A percentile compares a stretch with the other conserved stretches of the same genome.
These are phyloP conservation scores for Lepus timidus DNA, from an alignment of 2,113 vertebrate genomes.

Conservation along the genomic window DNA sequence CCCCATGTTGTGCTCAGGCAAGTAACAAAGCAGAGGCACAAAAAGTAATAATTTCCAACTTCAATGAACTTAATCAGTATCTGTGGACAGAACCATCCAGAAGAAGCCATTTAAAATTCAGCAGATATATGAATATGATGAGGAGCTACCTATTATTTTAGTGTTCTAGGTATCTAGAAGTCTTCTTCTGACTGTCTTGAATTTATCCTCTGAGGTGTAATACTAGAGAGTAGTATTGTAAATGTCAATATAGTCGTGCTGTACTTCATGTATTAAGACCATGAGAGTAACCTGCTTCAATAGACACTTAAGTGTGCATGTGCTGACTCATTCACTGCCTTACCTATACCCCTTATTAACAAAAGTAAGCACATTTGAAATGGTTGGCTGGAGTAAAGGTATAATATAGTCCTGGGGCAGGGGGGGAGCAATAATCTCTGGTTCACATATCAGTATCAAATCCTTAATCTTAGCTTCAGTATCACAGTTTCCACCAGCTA, in stretches of 20 bases:
- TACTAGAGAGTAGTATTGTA: constrained; percentile 10
- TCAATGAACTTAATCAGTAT: constrained; percentile 43
- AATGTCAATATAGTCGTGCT: constrained; percentile 11
- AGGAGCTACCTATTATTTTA: constrained; percentile 9
- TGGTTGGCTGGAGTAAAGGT: not conserved
- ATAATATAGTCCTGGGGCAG: constrained; percentile 33
- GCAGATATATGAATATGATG: not conserved
- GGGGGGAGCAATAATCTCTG: not conserved
- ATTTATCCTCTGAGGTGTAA: not conserved
- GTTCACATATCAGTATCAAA: constrained; percentile 3
- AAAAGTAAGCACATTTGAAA: constrained; percentile 65
- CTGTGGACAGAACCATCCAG: constrained; percentile 36
- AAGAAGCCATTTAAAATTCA: constrained; percentile 54
- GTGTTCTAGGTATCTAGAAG: not conserved
- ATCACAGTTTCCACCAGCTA: not conserved
- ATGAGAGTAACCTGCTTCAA: constrained; percentile 12
- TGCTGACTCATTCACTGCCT: constrained; percentile 25
- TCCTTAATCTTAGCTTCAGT: constrained; percentile 32
- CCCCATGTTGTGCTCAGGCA: not conserved
- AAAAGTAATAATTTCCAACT: not conserved
- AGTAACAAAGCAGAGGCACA: constrained; percentile 26
- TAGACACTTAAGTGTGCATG: not conserved
- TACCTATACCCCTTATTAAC: constrained; percentile 8
- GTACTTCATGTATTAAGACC: constrained; percentile 20
- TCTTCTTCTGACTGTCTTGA: constrained; percentile 28